These are phyloP conservation scores for Lepidurus couesii DNA, from an alignment of 1,140 invertebrate genomes.

Conservation along the genomic window DNA sequence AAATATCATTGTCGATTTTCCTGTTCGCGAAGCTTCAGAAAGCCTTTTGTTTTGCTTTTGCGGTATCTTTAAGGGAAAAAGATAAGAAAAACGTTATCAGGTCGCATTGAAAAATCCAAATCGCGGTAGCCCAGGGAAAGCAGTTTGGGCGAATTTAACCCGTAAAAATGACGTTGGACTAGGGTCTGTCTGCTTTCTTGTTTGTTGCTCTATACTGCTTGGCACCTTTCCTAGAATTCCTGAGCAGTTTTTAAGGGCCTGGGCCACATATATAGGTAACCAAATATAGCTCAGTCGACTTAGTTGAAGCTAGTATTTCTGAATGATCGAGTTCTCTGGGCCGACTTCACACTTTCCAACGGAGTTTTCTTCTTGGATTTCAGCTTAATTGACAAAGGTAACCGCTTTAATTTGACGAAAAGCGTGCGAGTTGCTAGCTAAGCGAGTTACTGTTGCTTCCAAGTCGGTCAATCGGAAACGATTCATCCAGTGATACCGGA, in stretches of 20 bases:
- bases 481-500: background rate
- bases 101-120: background rate
- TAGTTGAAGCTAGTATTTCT: background rate
- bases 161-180: background rate
- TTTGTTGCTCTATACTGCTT: background rate
- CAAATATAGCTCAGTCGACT: background rate
- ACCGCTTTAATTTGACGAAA: conserved; percentile 13
- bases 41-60: background rate
- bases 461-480: background rate
- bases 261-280: background rate
- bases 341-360: background rate
- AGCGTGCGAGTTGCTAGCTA: background rate
- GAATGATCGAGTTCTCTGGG: background rate
- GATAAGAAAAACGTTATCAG: background rate
- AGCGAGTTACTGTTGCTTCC: background rate
- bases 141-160: background rate
- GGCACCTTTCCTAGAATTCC: conserved; percentile 1
- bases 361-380: too few relatives aligned
- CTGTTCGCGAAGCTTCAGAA: too few relatives aligned
- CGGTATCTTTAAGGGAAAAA: background rate
- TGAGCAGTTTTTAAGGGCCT: background rate
- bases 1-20: too few relatives aligned
- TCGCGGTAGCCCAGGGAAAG: background rate
- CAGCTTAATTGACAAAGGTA: background rate
- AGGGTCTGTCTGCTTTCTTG: background rate